Conservation (phyloP, 2,888 invertebrate genomes). For the Pteria penguin region DNA sequence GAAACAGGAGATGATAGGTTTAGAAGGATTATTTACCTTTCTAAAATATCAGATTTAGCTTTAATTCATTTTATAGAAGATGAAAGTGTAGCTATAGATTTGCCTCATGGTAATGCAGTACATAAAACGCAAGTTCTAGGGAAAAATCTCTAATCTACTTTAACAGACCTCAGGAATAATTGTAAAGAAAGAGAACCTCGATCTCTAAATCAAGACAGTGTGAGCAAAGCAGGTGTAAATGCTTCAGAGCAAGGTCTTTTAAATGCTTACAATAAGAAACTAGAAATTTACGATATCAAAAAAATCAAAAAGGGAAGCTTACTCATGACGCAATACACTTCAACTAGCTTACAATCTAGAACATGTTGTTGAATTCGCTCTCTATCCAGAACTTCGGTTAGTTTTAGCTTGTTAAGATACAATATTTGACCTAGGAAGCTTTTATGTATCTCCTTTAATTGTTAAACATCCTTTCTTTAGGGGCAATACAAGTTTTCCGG, state of each 20-base stretch:
- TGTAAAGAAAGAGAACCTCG: background rate
- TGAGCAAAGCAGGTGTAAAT: background rate
- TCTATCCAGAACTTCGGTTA: constrained; percentile 8
- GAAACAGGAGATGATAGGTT: constrained; percentile 4
- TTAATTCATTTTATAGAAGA: constrained; percentile 6
- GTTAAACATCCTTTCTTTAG: no score
- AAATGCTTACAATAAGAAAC: background rate
- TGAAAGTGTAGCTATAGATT: background rate
- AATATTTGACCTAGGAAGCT: background rate
- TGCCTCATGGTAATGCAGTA: constrained; percentile 9
- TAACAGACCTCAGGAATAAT: background rate
- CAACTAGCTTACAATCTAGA: constrained; percentile 6
- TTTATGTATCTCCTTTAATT: no score
- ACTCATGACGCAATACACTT: constrained; percentile 9
- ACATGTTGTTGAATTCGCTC: constrained; percentile 6
- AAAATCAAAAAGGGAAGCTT: background rate
- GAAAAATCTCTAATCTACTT: background rate
- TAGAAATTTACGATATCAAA: background rate
- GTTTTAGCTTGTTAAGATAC: constrained; percentile 5
- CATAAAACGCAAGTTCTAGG: background rate
- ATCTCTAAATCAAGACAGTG: background rate
- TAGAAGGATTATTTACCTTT: background rate
- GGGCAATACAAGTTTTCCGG: no score
- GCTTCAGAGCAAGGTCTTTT: background rate
- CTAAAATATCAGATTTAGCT: background rate